Conservation (phyloP, 37 sponge, comb jelly and placozoan species). For the Mnemiopsis leidyi region DNA sequence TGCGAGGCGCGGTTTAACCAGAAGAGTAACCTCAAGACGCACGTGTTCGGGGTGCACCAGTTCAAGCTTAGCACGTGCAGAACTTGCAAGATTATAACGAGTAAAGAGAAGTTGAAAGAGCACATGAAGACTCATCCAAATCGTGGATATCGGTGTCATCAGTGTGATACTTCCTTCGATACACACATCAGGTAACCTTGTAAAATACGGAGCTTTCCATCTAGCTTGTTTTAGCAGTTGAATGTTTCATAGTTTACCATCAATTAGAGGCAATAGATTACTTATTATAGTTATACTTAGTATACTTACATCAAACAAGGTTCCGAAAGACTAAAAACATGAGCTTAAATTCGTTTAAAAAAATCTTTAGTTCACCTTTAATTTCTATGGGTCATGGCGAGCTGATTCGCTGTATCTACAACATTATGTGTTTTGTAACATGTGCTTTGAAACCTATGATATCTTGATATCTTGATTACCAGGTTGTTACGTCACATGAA, state of each 20-base stretch:
- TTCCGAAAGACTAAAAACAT: too few relatives aligned
- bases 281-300: not conserved
- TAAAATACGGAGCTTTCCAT: not conserved
- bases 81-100: conserved; percentile 60
- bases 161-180: conserved; percentile 63
- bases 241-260: not conserved
- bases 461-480: too few relatives aligned
- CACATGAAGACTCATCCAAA: conserved; percentile 66
- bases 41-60: conserved; percentile 64
- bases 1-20: conserved; percentile 38
- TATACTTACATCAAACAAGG: too few relatives aligned
- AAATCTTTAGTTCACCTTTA: too few relatives aligned
- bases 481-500: conserved; percentile 65
- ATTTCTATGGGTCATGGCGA: too few relatives aligned
- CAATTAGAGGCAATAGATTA: not conserved
- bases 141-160: conserved; percentile 46
- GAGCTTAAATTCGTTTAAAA: too few relatives aligned
- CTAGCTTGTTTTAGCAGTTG: not conserved
- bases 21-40: conserved; percentile 62
- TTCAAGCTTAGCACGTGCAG: conserved; percentile 63
- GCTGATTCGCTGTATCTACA: too few relatives aligned
- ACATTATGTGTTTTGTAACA: too few relatives aligned
- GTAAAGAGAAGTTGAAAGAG: conserved; percentile 49
- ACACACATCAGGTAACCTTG: conserved; percentile 54
- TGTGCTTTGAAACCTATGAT: too few relatives aligned